phyloP scores from a whole-genome alignment of 2,113 vertebrate species.

The Anhinga anhinga region DNA sequence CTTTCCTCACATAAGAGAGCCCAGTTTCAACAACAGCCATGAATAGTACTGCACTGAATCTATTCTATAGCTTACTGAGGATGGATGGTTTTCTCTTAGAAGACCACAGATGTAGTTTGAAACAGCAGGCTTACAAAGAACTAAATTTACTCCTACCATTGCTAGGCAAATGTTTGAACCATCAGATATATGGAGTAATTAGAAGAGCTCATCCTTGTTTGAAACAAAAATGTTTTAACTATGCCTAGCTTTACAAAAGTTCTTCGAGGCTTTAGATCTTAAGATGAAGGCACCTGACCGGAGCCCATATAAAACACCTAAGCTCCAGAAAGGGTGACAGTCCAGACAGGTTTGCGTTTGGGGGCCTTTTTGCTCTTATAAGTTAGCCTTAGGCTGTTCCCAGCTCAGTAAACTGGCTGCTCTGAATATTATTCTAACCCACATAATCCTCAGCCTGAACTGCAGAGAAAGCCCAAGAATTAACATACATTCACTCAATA shows the following conservation, averaged over 20 bases:
- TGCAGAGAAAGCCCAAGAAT: neutral
- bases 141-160: neutral
- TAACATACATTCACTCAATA: neutral
- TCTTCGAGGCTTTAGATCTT: neutral
- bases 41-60: neutral
- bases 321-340: neutral
- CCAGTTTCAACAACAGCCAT: accelerated
- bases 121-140: neutral
- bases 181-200: neutral
- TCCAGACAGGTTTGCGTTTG: neutral
- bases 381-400: neutral
- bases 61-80: neutral
- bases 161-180: neutral
- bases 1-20: neutral
- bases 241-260: neutral
- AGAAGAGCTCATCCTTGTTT: neutral
- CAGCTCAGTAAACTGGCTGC: neutral
- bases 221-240: neutral
- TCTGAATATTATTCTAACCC: slow-evolving; percentile 14
- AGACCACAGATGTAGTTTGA: neutral
- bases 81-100: neutral
- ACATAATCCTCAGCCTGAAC: slow-evolving; percentile 7
- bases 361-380: accelerated
- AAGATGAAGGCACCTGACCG: neutral
- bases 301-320: neutral